Percentiles rank a stretch among this genome's conserved stretches.
These are phyloP conservation scores for Dipus sagitta DNA, from an alignment of 2,797 vertebrate genomes.

Conservation along the genomic window DNA sequence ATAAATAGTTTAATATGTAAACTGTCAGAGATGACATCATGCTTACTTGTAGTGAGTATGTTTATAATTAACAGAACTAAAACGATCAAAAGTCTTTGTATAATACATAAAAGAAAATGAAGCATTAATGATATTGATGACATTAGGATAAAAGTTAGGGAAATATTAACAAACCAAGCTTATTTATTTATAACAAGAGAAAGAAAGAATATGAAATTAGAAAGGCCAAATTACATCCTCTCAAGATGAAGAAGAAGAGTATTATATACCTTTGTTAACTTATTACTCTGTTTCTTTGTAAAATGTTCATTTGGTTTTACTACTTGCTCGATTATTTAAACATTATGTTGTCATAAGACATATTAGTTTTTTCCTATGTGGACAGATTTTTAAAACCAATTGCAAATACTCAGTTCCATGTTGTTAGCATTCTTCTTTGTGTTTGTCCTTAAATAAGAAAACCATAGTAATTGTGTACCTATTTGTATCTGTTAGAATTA, in stretches of 20 bases:
- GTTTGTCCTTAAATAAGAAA: neutral
- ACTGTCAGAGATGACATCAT: neutral
- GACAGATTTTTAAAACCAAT: constrained; percentile 15
- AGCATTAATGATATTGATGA: constrained; percentile 21
- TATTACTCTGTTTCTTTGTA: constrained; percentile 11
- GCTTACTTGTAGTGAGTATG: neutral
- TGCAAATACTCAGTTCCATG: constrained; percentile 19
- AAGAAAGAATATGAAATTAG: constrained; percentile 45
- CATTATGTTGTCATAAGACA: neutral
- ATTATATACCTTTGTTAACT: constrained; percentile 29
- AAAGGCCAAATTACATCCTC: constrained; percentile 37
- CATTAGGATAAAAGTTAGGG: constrained; percentile 2
- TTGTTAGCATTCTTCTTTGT: constrained; percentile 24
- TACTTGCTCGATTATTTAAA: constrained; percentile 39
- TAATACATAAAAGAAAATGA: constrained; percentile 44
- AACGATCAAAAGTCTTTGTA: constrained; percentile 7
- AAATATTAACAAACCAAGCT: neutral
- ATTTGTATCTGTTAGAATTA: neutral
- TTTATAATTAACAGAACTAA: neutral
- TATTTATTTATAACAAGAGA: constrained; percentile 45
- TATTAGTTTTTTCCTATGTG: constrained; percentile 40
- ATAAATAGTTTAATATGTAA: neutral
- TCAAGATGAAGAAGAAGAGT: constrained; percentile 5
- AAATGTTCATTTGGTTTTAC: constrained; percentile 41
- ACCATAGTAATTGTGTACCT: neutral